Base-by-base conservation (phyloP, 2,888 invertebrate genomes). In the Lacanobia wlatinum region DNA sequence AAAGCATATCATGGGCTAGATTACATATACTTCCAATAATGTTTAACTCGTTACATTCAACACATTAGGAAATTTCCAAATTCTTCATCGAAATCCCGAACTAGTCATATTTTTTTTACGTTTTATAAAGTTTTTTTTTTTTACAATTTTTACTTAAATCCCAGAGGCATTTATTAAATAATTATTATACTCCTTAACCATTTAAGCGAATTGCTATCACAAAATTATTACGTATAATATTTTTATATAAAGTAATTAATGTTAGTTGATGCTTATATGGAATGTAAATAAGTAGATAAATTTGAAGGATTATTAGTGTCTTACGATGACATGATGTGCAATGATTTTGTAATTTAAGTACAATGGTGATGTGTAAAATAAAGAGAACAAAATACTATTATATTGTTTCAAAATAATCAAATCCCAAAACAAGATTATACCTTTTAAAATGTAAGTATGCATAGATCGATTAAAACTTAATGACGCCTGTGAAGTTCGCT, bases 301-400 rank as follows among this genome's bases (percentile, higher is more conserved):
- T 75, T 71, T 75, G 63, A 82, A 58, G 63, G 59, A 69, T 70
- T 75, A 73, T 78, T 50, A 56, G 70, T 78, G 74, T 80, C 63
- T 6, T 78, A 50, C 18, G 75, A 82, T 55, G 78, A 84, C 73
- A 78, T 73, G 77, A 81, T 83, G 87, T 88, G 89, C 84, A 87
- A 89, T 87, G 84, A 70, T 84, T 89, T 91, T 91, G 86, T 91
- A 90, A 90, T 87, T 87, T 87, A 90, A 85, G 83, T 90, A 87
- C 85, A 86, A 87, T 80, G 84, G 58, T 74, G 76, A 83, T 84
- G 83, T 84, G 75, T 85, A 83, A 86, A 88, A 87, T 89, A 87
- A 87, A 87, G 56, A 62, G 63, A 79, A 73, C 46, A 78, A 76
- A 79, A 66, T 67, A 81, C 63, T 65, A 65, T 40, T 21, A 63